A percentile compares a stretch with the other conserved stretches of the same genome.
Conservation (phyloP, 2,113 vertebrate genomes). For the Ovis aries region ARS-UI_Ramb_v3.0 NC_056056.1:214265001-214265500, state of each 20-base stretch:
- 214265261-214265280: neutral
- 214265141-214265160: conserved; percentile 9
- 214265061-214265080: neutral
- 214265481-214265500: neutral
- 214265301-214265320: neutral
- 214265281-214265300: neutral
- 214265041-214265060: neutral
- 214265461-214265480: neutral
- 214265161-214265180: neutral
- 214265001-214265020: neutral
- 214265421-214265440: neutral
- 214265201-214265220: neutral
- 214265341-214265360: neutral
- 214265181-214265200: neutral
- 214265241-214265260: neutral
- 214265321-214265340: neutral
- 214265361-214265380: neutral
- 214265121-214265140: neutral
- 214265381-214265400: neutral
- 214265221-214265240: neutral
- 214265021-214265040: neutral
- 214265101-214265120: neutral
- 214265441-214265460: neutral
- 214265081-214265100: neutral
- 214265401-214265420: neutral